Percentiles rank a stretch among this genome's conserved stretches.
Evolutionary conservation across 2,797 vertebrate genomes (phyloP).

Genomic region (Lagothrix lagotricha): DNA sequence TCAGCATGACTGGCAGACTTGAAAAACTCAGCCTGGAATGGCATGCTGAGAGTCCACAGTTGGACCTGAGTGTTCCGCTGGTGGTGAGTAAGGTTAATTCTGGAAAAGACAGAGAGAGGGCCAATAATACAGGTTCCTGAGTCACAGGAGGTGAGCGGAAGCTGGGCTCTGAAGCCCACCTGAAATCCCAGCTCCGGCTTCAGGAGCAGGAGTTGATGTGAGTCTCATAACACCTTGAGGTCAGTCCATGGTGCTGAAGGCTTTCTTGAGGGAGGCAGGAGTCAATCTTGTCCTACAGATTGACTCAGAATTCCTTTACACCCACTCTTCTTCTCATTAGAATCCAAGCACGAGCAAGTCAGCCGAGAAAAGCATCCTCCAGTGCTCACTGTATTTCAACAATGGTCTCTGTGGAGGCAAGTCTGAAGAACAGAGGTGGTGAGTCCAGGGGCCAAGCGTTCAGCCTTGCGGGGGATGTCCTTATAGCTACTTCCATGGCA

Average conservation of each 20-base stretch:
- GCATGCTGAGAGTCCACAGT: neutral
- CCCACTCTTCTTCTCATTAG: neutral
- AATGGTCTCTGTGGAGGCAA: accelerated
- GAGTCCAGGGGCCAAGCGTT: neutral
- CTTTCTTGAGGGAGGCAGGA: neutral
- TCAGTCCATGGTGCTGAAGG: neutral
- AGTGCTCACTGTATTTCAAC: neutral
- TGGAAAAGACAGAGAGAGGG: neutral
- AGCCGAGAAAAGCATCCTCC: accelerated
- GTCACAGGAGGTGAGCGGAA: accelerated
- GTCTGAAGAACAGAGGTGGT: neutral
- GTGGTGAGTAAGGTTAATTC: neutral
- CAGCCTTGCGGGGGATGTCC: neutral
- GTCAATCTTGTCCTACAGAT: neutral
- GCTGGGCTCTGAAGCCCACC: neutral
- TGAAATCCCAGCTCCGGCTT: neutral
- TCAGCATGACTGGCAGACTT: neutral
- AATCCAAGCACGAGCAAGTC: neutral
- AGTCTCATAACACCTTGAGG: accelerated
- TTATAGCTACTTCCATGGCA: neutral
- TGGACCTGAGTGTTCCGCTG: neutral
- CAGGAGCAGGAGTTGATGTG: neutral
- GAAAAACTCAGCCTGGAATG: neutral
- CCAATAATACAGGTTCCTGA: accelerated
- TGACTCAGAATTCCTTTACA: accelerated